A percentile compares a stretch with the other conserved stretches of the same genome.
phyloP scores from a whole-genome alignment of 1,140 invertebrate genomes.

The Platyura marginata region DNA sequence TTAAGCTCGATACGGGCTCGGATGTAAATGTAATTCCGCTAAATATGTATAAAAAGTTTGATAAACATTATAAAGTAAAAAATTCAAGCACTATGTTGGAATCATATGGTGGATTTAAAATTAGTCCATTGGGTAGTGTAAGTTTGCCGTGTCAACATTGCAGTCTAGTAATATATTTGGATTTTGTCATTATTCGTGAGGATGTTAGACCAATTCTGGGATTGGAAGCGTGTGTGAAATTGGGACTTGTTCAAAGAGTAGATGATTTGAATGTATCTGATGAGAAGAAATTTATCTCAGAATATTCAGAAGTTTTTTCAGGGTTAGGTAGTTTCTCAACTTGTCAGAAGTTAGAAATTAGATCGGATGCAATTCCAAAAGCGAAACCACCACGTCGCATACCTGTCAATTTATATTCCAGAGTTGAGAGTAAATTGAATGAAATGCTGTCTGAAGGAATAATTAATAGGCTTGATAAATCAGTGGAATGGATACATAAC shows the following conservation, averaged over 20 bases:
- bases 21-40: conserved; percentile 7
- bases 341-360: background rate
- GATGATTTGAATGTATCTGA: background rate
- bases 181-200: conserved; percentile 5
- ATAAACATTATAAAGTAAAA: background rate
- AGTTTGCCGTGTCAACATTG: background rate
- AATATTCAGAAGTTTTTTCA: background rate
- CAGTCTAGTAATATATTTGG: too few relatives aligned
- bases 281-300: background rate
- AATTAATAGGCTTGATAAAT: conserved; percentile 13
- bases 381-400: conserved; percentile 8
- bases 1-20: conserved; percentile 3
- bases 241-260: background rate
- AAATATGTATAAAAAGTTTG: conserved; percentile 8
- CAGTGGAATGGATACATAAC: conserved; percentile 21
- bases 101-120: conserved; percentile 7
- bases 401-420: conserved; percentile 8
- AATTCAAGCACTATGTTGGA: conserved; percentile 5
- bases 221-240: conserved; percentile 3
- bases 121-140: conserved; percentile 5
- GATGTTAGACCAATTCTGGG: conserved; percentile 6
- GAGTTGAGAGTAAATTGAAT: conserved; percentile 11
- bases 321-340: conserved; percentile 5
- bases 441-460: conserved; percentile 8
- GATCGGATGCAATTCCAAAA: conserved; percentile 4